A percentile compares a stretch with the other conserved stretches of the same genome.
Conservation (phyloP, 2,888 invertebrate genomes). For the Eilema griseolum region DNA sequence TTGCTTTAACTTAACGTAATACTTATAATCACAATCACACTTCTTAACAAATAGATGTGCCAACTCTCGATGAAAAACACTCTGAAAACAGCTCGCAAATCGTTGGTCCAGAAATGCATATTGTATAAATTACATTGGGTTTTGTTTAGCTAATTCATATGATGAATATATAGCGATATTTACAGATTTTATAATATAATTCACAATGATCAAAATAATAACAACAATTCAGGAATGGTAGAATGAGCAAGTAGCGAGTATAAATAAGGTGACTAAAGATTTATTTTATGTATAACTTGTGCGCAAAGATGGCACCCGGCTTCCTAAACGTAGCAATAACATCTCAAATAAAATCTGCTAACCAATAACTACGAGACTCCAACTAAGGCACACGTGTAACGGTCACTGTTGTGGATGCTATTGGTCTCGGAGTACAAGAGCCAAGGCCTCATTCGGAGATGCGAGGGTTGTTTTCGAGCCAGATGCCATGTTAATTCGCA, state of each 20-base stretch:
- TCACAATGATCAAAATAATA: constrained; percentile 3
- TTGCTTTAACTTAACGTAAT: constrained; percentile 25
- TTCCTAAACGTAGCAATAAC: no score
- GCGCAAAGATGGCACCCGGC: no score
- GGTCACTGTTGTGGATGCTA: no score
- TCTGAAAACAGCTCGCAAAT: neutral
- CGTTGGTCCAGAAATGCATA: neutral
- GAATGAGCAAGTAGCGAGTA: neutral
- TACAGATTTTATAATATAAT: constrained; percentile 8
- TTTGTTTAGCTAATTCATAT: neutral
- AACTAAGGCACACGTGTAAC: no score
- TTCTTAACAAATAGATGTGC: neutral
- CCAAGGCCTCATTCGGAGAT: no score
- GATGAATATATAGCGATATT: constrained; percentile 3
- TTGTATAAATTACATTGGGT: neutral
- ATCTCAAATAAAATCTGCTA: no score
- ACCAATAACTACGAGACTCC: no score
- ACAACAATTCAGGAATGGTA: constrained; percentile 9
- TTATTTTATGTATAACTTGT: no score
- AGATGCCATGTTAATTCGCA: no score
- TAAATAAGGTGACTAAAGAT: neutral
- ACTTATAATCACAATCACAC: constrained; percentile 27
- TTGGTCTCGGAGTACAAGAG: no score
- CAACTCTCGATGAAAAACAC: neutral
- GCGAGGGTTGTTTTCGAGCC: no score